Evolutionary conservation across 1,140 invertebrate genomes (phyloP), one percentile per base, ranked within the genome.

Genomic region (Bursaphelenchus mucronatus): DNA sequence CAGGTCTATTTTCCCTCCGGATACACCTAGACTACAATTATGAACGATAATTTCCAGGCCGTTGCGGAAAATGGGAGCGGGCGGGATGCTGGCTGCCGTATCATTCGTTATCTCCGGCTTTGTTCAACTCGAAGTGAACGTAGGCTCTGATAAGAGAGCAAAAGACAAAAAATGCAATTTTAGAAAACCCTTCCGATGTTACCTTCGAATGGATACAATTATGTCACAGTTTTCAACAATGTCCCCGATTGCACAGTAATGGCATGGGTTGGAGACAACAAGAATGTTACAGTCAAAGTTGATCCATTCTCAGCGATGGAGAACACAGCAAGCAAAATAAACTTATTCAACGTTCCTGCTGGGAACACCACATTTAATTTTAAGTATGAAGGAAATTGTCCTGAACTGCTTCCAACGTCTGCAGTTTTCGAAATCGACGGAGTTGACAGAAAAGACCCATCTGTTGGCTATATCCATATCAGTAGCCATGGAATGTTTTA

Each of bases 21-120:
- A 17, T 19, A 7, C 15, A 17, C 8, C 19, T 1, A 0, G 13
- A 56, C 43, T 2, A 43, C 11, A 52, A 41, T 15, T 11, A 11
- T 41, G 0, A 47, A 41, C 44, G 21, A 0, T 58, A 46, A 13
- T 54, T 13, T 62, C 59, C 54, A 84, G 82, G 47, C 89, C 89
- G 0, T 78, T 94, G 40, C 87, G 90, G 69, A 87, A 89, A 79
- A 87, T 95, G 67, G 85, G 86, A 0, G 83, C 86, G 54, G 94
- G 94, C 39, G 92, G 92, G 58, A 70, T 92, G 13, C 81, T 97
- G 3, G 90, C 90, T 9, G 88, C 87, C 7, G 41, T 88, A 5
- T 87, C 94, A 0, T 97, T 97, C 81, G 79, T 90, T n/a, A 84
- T 92, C 44, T 92, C 94, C 15, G 92, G 87, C 19, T 74, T 91